phyloP scores from a whole-genome alignment of 2,797 vertebrate genomes.

The Melanotaenia nigrans region DNA sequence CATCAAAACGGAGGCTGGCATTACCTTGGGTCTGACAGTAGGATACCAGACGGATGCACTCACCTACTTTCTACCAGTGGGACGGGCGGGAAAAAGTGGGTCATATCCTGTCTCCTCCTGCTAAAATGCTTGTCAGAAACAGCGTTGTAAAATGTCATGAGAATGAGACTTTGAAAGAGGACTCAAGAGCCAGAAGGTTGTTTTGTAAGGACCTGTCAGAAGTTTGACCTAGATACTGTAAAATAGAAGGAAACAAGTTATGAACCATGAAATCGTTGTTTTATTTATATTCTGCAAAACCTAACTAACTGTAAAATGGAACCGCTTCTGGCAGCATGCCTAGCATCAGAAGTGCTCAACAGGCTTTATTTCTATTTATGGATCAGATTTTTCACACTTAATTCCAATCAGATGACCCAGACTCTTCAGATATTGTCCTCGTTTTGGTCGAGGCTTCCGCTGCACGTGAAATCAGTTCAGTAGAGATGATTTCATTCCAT shows the following conservation, averaged over 20 bases:
- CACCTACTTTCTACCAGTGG: conserved; percentile 66
- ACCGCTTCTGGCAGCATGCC: background rate
- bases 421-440: conserved; percentile 31
- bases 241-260: background rate
- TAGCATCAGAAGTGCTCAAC: background rate
- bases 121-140: conserved; percentile 24
- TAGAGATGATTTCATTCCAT: conserved; percentile 58
- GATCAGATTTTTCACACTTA: conserved; percentile 10
- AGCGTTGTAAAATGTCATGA: background rate
- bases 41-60: conserved; percentile 58
- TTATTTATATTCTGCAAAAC: background rate
- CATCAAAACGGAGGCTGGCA: conserved; percentile 56
- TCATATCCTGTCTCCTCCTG: conserved; percentile 49
- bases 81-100: conserved; percentile 29
- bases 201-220: conserved; percentile 10
- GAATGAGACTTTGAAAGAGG: conserved; percentile 15
- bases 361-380: conserved; percentile 18
- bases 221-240: conserved; percentile 7
- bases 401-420: conserved; percentile 7
- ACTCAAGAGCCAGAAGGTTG: background rate
- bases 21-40: conserved; percentile 53
- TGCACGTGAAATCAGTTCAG: conserved; percentile 48
- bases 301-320: background rate
- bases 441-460: conserved; percentile 4
- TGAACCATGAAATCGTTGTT: background rate